A percentile compares a stretch with the other conserved stretches of the same genome.
Evolutionary conservation across 2,113 vertebrate species (phyloP).

Genomic region (Mastomys natalensis): DNA sequence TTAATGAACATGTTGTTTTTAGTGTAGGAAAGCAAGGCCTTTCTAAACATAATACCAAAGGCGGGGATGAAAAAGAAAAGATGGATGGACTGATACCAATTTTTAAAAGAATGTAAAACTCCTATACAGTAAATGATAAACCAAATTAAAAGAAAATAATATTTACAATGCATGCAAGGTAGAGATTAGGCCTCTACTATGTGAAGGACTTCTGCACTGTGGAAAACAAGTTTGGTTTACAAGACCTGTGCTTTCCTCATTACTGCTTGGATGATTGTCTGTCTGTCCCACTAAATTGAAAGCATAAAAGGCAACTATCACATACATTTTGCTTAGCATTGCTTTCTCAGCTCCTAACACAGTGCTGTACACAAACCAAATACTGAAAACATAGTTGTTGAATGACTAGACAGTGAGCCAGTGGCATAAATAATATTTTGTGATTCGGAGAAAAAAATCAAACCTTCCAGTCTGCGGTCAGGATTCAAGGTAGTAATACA

Average conservation of each 20-base stretch:
- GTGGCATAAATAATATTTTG: constrained; percentile 19
- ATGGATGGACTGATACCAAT: not conserved
- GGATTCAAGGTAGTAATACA: constrained; percentile 4
- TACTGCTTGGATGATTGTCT: not conserved
- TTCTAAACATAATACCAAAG: constrained; percentile 10
- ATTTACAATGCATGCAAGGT: constrained; percentile 1
- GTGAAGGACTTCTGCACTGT: not conserved
- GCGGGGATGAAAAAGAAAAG: constrained; percentile 28
- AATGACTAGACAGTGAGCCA: constrained; percentile 33
- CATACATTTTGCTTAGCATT: not conserved
- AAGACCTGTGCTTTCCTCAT: not conserved
- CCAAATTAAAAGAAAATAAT: constrained; percentile 42
- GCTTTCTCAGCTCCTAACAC: not conserved
- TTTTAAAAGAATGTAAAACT: not conserved
- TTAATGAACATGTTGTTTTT: not conserved
- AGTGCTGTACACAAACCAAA: constrained; percentile 42
- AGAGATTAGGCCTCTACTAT: not conserved
- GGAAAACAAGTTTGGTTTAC: not conserved
- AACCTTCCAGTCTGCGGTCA: not conserved
- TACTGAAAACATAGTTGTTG: constrained; percentile 24
- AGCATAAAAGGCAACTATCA: not conserved
- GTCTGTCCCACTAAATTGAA: not conserved
- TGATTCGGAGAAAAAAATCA: constrained; percentile 38
- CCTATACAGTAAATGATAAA: not conserved
- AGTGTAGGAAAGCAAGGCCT: not conserved